Evolutionary conservation across 2,888 invertebrate genomes (phyloP).

Genomic region (Gisinianus flammeolus): DNA sequence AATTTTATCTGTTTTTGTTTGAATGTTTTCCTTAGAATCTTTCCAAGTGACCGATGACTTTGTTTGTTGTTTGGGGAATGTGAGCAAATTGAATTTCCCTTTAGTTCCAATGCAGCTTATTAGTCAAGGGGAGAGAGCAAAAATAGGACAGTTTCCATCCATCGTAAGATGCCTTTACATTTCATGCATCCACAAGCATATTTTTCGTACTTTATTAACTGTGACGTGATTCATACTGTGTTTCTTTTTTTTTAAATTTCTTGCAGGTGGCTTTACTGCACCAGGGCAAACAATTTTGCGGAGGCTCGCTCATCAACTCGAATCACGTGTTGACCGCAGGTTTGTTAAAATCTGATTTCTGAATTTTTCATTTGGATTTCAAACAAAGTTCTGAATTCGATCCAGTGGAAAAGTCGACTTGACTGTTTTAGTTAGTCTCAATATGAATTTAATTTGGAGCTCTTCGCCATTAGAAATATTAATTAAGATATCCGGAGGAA

Average conservation of each 20-base stretch:
- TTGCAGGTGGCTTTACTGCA: conserved; percentile 1
- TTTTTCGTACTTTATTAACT: not conserved
- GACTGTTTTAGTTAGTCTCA: too few species aligned
- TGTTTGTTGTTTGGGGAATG: not conserved
- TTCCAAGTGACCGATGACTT: not conserved
- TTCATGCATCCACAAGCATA: not conserved
- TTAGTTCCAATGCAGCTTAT: not conserved
- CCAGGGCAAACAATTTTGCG: conserved; percentile 3
- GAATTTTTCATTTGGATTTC: not conserved
- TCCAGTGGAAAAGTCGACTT: too few species aligned
- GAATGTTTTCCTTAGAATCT: not conserved
- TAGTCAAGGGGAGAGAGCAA: conserved; percentile 45
- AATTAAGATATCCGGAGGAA: too few species aligned
- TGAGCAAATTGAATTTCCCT: not conserved
- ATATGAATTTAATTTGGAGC: too few species aligned
- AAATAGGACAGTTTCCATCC: conserved; percentile 57
- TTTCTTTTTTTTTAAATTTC: not conserved
- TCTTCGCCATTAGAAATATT: too few species aligned
- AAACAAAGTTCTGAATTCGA: not conserved
- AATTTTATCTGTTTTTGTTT: too few species aligned
- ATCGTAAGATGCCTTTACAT: conserved; percentile 51
- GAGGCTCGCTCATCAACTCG: not conserved
- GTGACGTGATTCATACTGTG: not conserved
- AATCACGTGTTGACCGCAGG: conserved; percentile 9
- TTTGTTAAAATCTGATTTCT: not conserved